Conservation (phyloP, 2,113 vertebrate species). For the Syngnathus scovelli region DNA sequence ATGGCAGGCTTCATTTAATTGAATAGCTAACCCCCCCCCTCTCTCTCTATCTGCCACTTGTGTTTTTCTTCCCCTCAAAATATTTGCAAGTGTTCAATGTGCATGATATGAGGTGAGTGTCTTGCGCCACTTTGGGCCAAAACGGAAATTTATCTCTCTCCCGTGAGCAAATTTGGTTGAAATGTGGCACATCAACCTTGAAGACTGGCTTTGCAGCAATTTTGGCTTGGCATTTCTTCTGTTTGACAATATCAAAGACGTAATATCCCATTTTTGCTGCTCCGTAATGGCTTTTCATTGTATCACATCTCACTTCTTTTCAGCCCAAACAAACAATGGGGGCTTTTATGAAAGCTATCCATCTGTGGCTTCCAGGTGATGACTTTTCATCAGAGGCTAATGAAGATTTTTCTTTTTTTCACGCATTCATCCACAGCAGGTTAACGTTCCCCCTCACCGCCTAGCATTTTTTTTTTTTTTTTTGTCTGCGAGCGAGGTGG, state of each 20-base stretch:
- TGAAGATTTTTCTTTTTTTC: constrained; percentile 55
- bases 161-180: constrained; percentile 26
- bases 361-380: constrained; percentile 68
- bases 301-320: constrained; percentile 54
- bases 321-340: constrained; percentile 58
- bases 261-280: constrained; percentile 60
- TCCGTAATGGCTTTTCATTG: constrained; percentile 57
- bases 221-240: constrained; percentile 50
- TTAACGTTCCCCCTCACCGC: constrained; percentile 44
- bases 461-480: constrained; percentile 61
- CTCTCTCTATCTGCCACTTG: neutral
- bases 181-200: constrained; percentile 20
- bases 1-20: constrained; percentile 61
- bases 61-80: constrained; percentile 11
- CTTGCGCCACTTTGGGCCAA: constrained; percentile 21
- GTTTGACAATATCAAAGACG: constrained; percentile 62
- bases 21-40: neutral
- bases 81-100: constrained; percentile 13
- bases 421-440: constrained; percentile 54
- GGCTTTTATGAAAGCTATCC: constrained; percentile 61
- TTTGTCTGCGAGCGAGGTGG: constrained; percentile 52
- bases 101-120: constrained; percentile 20
- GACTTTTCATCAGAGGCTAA: constrained; percentile 66
- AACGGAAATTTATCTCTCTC: constrained; percentile 15
- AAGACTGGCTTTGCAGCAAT: constrained; percentile 41